A percentile compares a stretch with the other conserved stretches of the same genome.
Evolutionary conservation across 2,888 invertebrate genomes (phyloP).

Genomic region (Tillus elongatus): DNA sequence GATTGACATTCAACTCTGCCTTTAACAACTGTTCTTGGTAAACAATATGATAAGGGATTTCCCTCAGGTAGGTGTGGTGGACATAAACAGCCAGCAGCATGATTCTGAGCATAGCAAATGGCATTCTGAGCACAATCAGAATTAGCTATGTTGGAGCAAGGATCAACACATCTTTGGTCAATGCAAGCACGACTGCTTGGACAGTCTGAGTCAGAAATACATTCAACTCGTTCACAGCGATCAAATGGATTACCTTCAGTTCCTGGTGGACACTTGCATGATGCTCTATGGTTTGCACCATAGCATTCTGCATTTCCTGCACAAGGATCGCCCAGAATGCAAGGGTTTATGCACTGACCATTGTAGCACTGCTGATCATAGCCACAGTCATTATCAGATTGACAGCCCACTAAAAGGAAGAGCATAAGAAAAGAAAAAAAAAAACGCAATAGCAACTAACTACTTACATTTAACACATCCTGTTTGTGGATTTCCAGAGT

Average conservation of each 20-base stretch:
- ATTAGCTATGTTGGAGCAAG: slow-evolving; percentile 56
- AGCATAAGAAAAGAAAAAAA: background rate
- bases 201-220: slow-evolving; percentile 70
- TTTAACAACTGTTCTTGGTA: slow-evolving; percentile 42
- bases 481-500: slow-evolving; percentile 75
- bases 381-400: slow-evolving; percentile 73
- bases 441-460: slow-evolving; percentile 9
- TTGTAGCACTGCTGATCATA: slow-evolving; percentile 74
- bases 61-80: slow-evolving; percentile 70
- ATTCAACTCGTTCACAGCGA: slow-evolving; percentile 69
- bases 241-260: slow-evolving; percentile 72
- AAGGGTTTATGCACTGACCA: slow-evolving; percentile 73
- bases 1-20: slow-evolving; percentile 61
- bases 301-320: slow-evolving; percentile 77
- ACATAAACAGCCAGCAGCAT: slow-evolving; percentile 73
- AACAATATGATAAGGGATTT: slow-evolving; percentile 71
- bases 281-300: slow-evolving; percentile 67
- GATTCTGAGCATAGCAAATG: slow-evolving; percentile 69
- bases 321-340: slow-evolving; percentile 70
- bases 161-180: slow-evolving; percentile 66
- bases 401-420: slow-evolving; percentile 67
- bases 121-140: slow-evolving; percentile 79
- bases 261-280: slow-evolving; percentile 70
- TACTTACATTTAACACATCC: slow-evolving; percentile 68
- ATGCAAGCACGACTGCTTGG: slow-evolving; percentile 65